Base-by-base conservation (phyloP, 1,140 invertebrate species). In the Scaptomyza hsui region DNA sequence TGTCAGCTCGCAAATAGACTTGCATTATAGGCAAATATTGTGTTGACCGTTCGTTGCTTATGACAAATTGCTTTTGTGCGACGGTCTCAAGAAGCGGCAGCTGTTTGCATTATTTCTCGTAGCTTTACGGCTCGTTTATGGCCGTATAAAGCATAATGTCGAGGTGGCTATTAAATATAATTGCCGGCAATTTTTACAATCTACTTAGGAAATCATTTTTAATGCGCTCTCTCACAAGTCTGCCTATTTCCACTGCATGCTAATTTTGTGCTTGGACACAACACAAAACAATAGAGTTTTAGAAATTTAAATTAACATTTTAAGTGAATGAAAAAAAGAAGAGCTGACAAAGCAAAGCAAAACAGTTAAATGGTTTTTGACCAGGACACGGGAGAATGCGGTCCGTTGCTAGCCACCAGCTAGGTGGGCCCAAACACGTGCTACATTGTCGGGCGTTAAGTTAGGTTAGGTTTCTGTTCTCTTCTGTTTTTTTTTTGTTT, bases 131-230 rank as follows among this genome's bases (percentile, higher is more conserved):
- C 32, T 47, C 59, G 56, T 81, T 85, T 86, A 77, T 77, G 63
- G 47, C 59, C 73, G 82, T 48, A 68, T 67, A 42, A 24, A 15
- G 35, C 70, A 68, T 72, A 61, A 72, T 56, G 64, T 42, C 62
- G 69, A 24, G 24, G 69, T 77, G 37, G 69, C 81, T 75, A 85
- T 85, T 85, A 85, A 85, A 88, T 86, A 74, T 86, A 86, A 86
- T 86, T 88, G 82, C 59, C 51, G 72, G 82, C 77, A 71, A 86
- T 86, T 88, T 86, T 85, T 78, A 68, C 77, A 77, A 88, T 86
- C 73, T 88, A 86, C 82, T 88, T 81, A 71, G 82, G 57, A 86
- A 88, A 86, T 86, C 82, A 85, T 88, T 81, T 85, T 78, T 78
- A 81, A 86, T 86, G 80, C 71, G 59, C 49, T 59, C 57, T 41